phyloP scores from a whole-genome alignment of 2,797 vertebrate species.

The Cryptoprocta ferox region DNA sequence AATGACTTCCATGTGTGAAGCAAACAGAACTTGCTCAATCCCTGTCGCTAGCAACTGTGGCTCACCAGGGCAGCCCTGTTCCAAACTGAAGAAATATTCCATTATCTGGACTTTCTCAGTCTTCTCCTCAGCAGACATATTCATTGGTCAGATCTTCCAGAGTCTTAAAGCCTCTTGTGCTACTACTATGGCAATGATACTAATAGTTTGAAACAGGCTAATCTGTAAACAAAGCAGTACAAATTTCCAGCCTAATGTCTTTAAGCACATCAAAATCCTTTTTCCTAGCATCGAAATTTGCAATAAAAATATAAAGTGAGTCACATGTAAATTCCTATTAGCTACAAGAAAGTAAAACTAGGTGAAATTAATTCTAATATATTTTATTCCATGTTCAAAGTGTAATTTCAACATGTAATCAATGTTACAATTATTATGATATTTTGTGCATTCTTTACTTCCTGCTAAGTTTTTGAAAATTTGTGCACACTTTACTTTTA shows the following conservation, averaged over 20 bases:
- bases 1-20: background rate
- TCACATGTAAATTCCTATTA: background rate
- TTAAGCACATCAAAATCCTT: background rate
- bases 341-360: background rate
- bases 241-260: background rate
- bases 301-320: background rate
- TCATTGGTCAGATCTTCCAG: background rate
- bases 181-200: background rate
- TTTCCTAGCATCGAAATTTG: background rate
- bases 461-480: background rate
- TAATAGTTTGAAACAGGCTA: background rate
- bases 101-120: background rate
- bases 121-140: background rate
- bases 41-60: background rate
- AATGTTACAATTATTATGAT: background rate
- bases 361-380: background rate
- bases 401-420: background rate
- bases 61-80: background rate
- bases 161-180: background rate
- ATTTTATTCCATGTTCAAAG: background rate
- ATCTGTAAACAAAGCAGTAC: background rate
- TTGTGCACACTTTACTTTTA: background rate
- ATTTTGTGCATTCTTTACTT: background rate
- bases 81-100: background rate
- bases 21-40: background rate